These are phyloP conservation scores for Halocaridina rubra DNA, from an alignment of 2,888 invertebrate genomes.

Conservation along the genomic window DNA sequence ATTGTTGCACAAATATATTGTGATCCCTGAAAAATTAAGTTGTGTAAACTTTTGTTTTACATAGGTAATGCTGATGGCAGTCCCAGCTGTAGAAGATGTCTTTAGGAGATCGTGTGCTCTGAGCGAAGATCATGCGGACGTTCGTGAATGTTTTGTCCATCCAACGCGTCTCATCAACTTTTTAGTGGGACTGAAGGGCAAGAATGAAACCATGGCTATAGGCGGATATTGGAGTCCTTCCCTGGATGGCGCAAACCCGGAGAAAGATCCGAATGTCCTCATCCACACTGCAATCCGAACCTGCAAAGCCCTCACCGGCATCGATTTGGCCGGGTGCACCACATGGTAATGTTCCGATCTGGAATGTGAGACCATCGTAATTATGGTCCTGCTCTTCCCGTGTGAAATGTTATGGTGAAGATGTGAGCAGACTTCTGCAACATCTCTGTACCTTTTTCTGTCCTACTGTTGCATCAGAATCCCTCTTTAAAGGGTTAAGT, in stretches of 20 bases:
- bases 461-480: too few relatives aligned
- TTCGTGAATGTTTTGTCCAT: slow-evolving; percentile 79
- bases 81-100: slow-evolving; percentile 85
- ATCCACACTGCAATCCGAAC: slow-evolving; percentile 95
- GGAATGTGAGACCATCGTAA: slow-evolving; percentile 70
- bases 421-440: slow-evolving; percentile 74
- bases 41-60: too few relatives aligned
- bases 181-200: slow-evolving; percentile 90
- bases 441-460: background rate
- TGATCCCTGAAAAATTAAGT: too few relatives aligned
- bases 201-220: slow-evolving; percentile 95
- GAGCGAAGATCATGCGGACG: slow-evolving; percentile 74
- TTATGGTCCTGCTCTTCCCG: slow-evolving; percentile 67
- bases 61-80: slow-evolving; percentile 91
- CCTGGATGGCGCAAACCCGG: slow-evolving; percentile 90
- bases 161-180: slow-evolving; percentile 90
- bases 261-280: slow-evolving; percentile 87
- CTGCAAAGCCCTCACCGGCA: slow-evolving; percentile 90
- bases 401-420: slow-evolving; percentile 27
- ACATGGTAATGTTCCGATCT: slow-evolving; percentile 80
- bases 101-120: slow-evolving; percentile 84
- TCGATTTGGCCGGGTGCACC: slow-evolving; percentile 90
- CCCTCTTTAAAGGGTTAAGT: too few relatives aligned
- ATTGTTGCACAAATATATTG: too few relatives aligned
- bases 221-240: slow-evolving; percentile 98